Conservation (phyloP, 2,797 vertebrate species). For the Remorina albescens region DNA sequence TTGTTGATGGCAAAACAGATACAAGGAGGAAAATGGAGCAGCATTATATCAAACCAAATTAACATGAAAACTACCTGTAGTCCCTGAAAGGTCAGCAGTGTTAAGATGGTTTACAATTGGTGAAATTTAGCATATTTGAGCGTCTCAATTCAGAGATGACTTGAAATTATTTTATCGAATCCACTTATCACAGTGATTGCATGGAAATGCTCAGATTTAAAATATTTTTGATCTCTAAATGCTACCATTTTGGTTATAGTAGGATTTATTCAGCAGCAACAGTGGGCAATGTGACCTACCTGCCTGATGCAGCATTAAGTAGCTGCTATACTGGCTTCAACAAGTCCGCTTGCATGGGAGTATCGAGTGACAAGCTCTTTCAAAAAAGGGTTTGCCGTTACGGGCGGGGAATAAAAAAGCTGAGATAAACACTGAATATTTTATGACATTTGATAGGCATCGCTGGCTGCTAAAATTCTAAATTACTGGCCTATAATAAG, state of each 20-base stretch:
- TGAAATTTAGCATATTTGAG: not conserved
- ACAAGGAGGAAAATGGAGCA: not conserved
- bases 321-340: not conserved
- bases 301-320: not conserved
- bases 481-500: not conserved
- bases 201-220: not conserved
- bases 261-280: not conserved
- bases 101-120: not conserved
- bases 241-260: too few species aligned
- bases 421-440: constrained; percentile 9
- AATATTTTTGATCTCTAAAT: not conserved
- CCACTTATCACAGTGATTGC: not conserved
- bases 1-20: not conserved
- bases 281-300: not conserved
- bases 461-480: not conserved
- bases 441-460: not conserved
- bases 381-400: constrained; percentile 10
- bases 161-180: not conserved
- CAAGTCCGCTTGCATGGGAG: not conserved
- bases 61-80: not conserved
- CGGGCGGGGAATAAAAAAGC: constrained; percentile 5
- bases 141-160: too few species aligned
- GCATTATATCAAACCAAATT: not conserved
- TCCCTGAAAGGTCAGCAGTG: not conserved
- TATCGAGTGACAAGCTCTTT: constrained; percentile 8